Evolutionary conservation across 2,797 vertebrate genomes (phyloP), one percentile per base, ranked within the genome.

Genomic region (Petrocephalus sullivani): DNA sequence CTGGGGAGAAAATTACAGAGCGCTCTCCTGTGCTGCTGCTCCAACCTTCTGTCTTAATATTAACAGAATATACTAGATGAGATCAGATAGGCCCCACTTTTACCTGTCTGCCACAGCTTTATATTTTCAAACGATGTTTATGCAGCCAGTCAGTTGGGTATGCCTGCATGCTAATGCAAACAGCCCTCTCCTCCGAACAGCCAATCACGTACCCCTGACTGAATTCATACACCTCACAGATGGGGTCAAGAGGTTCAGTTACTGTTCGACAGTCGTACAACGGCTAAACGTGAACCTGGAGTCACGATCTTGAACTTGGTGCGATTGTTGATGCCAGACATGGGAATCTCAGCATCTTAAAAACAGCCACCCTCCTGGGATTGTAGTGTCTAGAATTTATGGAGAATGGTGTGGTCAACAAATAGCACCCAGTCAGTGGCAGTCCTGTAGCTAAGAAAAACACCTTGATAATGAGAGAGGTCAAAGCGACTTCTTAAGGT

Each of bases 51-150:
- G 61, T 61, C 53, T 60, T 46, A 28, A 56, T 85, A 61, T 41
- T 67, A 67, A 14, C 41, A 41, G 75, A 49, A 49, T 51, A 56
- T 78, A 87, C 19, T 78, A 37, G 85, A 86, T 67, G 23, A 51
- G 21, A 88, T 81, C 23, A 78, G 75, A 49, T 88, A 21, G 41
- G n/a, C 53, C 57, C n/a, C 5, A 64, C 82, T 85, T 84, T 88
- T 64, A 88, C 84, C 78, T 84, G 37, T 54, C 57, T 60, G n/a
- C 87, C 56, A 64, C 54, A 84, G 57, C 14, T 9, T 88, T 82
- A 41, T 58, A 10, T 33, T 87, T 67, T 49, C 60, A 53, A 8
- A 49, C 57, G 21, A 2, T 28, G 46, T 21, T 14, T 21, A 51
- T 60, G 23, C 21, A 19, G 23, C 28, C 21, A 57, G 61, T 23